Base-by-base conservation (phyloP, 2,888 invertebrate species). In the Pasiphila rectangulata region DNA sequence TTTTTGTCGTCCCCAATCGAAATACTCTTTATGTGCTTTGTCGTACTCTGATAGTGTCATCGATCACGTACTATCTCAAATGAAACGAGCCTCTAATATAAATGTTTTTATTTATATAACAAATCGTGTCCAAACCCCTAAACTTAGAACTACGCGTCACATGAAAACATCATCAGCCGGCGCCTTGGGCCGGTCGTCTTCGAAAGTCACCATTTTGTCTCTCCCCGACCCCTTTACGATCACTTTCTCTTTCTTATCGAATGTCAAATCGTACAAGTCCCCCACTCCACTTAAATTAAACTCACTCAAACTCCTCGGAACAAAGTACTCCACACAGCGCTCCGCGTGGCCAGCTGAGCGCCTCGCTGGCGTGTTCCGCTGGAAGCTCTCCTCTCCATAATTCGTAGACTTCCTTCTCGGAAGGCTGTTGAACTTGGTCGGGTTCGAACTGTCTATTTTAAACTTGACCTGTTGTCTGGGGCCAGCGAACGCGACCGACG, bases 241-340 rank as follows among this genome's bases (percentile, higher is more conserved):
- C 34, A 27, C 73, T 72, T 51, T 47, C 13, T 79, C 56, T 50
- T 79, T 66, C 51, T 71, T 63, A 51, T 72, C 67, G 50, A 59
- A 30, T 32, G 64, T 52, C 29, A 73, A 59, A 13, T 74, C 72
- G 50, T 63, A 69, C 44, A 76, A 51, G 51, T 54, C 72, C 55
- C 64, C 92, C 91, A 37, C 91, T 88, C 4, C 92, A 24, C 94
- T 92, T 46, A 95, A 77, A 73, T 95, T 94, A 69, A 95, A 95
- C 73, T 95, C 95, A 79, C 95, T 95, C 46, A 95, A 91, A 77
- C 95, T 95, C 47, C 95, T 90, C 51, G 95, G 95, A 53, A 95
- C 95, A 74, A 95, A 95, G 76, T 95, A 95, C 72, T 95, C 95
- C 46, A 94, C 88, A 54, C 93, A 90, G 34, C 91, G 91, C 61